phyloP scores from a whole-genome alignment of 2,888 invertebrate species.

The Stenodera caucasica region DNA sequence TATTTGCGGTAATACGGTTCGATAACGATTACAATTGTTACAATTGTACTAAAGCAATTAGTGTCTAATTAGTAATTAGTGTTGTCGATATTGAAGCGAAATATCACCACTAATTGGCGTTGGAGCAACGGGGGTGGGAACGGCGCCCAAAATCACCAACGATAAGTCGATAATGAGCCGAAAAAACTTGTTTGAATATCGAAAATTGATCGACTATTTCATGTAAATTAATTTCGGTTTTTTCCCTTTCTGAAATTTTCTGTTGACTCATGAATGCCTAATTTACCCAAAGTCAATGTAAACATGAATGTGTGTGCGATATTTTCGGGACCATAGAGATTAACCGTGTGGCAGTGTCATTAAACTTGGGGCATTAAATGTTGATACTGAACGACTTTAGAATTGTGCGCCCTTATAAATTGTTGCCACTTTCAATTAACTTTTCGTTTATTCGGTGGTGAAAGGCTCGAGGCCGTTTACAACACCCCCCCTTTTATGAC shows the following conservation, averaged over 20 bases:
- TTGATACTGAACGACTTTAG: conserved; percentile 32
- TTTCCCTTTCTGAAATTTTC: not conserved
- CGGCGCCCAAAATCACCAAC: too few relatives aligned
- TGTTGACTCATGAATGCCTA: not conserved
- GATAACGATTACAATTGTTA: conserved; percentile 16
- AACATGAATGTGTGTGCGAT: not conserved
- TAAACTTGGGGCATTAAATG: conserved; percentile 38
- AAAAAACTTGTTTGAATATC: not conserved
- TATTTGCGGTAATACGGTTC: not conserved
- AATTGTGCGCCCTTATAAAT: conserved; percentile 34
- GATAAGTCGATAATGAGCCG: too few relatives aligned
- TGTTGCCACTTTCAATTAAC: conserved; percentile 38
- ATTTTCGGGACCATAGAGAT: conserved; percentile 10
- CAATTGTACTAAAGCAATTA: conserved; percentile 25
- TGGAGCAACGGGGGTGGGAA: conserved; percentile 6
- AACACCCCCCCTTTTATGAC: not conserved
- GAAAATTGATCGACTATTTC: not conserved
- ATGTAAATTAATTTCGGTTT: too few relatives aligned
- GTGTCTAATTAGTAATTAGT: conserved; percentile 31
- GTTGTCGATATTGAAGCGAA: conserved; percentile 29
- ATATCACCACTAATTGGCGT: conserved; percentile 30
- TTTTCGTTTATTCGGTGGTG: conserved; percentile 30
- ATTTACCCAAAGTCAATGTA: conserved; percentile 3
- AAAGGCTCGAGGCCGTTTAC: not conserved
- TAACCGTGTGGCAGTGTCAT: conserved; percentile 34